Base-by-base conservation (phyloP, 1,140 invertebrate genomes). In the Zaprionus africanus region DNA sequence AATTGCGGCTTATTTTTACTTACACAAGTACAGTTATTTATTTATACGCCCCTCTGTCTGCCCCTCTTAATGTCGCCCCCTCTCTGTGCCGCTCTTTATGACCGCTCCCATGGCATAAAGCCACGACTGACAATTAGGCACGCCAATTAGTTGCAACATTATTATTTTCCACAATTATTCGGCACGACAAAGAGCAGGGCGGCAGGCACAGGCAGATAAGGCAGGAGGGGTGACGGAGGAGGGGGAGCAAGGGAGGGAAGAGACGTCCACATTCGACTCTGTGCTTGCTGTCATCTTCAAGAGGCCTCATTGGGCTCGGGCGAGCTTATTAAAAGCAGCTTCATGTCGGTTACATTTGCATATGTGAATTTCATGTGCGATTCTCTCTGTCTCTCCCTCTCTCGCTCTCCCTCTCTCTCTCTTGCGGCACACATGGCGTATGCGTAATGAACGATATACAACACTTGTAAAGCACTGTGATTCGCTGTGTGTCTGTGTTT, bases 141-240 rank as follows among this genome's bases (percentile, higher is more conserved):
- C 63, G 78, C 78, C 82, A 85, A 84, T 84, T 84, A 84, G 82
- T 81, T 84, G 66, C 62, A 79, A 70, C 78, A 72, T 72, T 72
- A 76, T 65, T 71, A 66, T 72, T 80, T 78, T 62, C 60, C 62
- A 71, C 81, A 84, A 78, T 85, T 81, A 84, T 78, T 70, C 38
- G 74, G 34, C 67, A 66, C 41, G 49, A 28, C 9, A 56, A 9
- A 64, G 43, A 5, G 41, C 13, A 17, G 12, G 11, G 26, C 24
- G 6, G 19, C n/a, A 46, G 19, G 24, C 11, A 19, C n/a, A 43
- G 15, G 41, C 4, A 28, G 19, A 34, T 11, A 34, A 58, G 31
- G 7, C 11, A 38, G 9, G 4, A 12, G 19, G n/a, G 31, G 7
- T 3, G 4, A 7, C 41, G 12, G 22, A 11, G 12, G 19, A 38